phyloP scores from a whole-genome alignment of 2,888 invertebrate species.

The Troides helena region DNA sequence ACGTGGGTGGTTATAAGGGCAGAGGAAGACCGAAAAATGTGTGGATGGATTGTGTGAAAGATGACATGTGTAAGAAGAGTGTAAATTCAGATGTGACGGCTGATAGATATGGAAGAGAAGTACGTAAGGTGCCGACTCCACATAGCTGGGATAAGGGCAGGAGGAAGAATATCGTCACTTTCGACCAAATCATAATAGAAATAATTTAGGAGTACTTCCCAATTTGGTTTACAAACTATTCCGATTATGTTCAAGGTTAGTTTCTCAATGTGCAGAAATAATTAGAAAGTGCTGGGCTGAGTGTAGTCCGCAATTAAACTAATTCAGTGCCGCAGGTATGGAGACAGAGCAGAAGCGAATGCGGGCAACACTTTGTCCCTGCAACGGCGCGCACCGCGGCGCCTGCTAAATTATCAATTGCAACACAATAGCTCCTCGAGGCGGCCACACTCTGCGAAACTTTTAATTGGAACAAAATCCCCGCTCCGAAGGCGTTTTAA shows the following conservation, averaged over 20 bases:
- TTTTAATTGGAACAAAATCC: conserved; percentile 79
- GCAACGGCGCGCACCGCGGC: conserved; percentile 16
- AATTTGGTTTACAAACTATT: background rate
- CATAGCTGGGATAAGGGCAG: too few relatives aligned
- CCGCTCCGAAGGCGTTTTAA: conserved; percentile 75
- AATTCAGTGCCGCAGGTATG: conserved; percentile 19
- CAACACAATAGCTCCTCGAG: conserved; percentile 45
- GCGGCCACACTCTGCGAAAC: conserved; percentile 56
- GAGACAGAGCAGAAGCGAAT: conserved; percentile 1
- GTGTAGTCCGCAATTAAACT: conserved; percentile 14
- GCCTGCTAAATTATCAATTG: conserved; percentile 51
- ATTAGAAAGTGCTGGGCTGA: background rate
- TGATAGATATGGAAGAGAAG: too few relatives aligned
- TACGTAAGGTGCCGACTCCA: too few relatives aligned
- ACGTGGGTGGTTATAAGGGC: too few relatives aligned
- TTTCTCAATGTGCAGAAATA: background rate
- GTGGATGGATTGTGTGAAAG: too few relatives aligned
- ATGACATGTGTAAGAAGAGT: too few relatives aligned
- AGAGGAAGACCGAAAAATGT: too few relatives aligned
- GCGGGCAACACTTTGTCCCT: conserved; percentile 22
- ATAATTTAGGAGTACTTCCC: too few relatives aligned
- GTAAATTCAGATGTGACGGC: too few relatives aligned
- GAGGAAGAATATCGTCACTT: too few relatives aligned
- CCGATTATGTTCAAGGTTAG: background rate
- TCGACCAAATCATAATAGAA: too few relatives aligned